These are phyloP conservation scores for Thunnus thynnus DNA, from an alignment of 2,113 vertebrate species.

Conservation along the genomic window DNA sequence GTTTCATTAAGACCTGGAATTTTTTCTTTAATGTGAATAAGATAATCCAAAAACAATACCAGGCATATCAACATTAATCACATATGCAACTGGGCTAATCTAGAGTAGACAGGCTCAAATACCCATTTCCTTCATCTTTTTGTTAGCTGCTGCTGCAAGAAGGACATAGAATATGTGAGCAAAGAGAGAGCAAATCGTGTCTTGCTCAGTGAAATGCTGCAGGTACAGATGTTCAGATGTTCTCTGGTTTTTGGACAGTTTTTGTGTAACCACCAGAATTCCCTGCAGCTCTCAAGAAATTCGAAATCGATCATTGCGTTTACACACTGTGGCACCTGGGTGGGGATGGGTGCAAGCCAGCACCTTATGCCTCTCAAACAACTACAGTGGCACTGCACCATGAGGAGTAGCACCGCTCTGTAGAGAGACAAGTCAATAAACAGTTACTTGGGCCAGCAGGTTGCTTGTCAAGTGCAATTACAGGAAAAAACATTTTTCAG, in stretches of 20 bases:
- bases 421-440: slow-evolving; percentile 72
- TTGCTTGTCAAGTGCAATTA: slow-evolving; percentile 76
- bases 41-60: slow-evolving; percentile 31
- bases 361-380: slow-evolving; percentile 49
- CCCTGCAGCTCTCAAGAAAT: slow-evolving; percentile 50
- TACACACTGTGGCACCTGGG: slow-evolving; percentile 59
- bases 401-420: slow-evolving; percentile 45
- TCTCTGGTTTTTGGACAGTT: slow-evolving; percentile 47
- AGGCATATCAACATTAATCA: slow-evolving; percentile 25
- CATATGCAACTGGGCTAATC: slow-evolving; percentile 40
- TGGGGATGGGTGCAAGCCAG: slow-evolving; percentile 51
- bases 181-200: slow-evolving; percentile 27
- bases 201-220: slow-evolving; percentile 35
- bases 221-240: slow-evolving; percentile 40
- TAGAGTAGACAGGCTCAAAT: slow-evolving; percentile 38
- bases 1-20: neutral
- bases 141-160: slow-evolving; percentile 30
- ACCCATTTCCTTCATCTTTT: slow-evolving; percentile 43
- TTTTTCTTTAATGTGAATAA: neutral
- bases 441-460: slow-evolving; percentile 63
- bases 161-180: slow-evolving; percentile 38
- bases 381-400: slow-evolving; percentile 37
- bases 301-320: slow-evolving; percentile 68
- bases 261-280: slow-evolving; percentile 40
- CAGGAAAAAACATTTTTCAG: slow-evolving; percentile 57